Evolutionary conservation across 1,140 invertebrate species (phyloP).

Genomic region (Camponotus pennsylvanicus): DNA sequence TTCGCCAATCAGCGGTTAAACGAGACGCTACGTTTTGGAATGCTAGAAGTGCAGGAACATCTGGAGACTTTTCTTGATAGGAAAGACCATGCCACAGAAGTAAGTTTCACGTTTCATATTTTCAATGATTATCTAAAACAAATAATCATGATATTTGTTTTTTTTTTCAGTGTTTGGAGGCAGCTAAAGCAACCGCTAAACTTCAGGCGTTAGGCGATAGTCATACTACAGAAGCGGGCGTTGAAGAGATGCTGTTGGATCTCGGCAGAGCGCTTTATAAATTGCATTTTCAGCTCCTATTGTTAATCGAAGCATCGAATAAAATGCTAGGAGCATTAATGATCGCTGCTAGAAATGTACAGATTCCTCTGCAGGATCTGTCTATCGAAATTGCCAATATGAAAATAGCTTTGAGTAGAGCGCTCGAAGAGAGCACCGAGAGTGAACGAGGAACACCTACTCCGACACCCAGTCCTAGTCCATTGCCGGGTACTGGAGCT

Average conservation of each 20-base stretch:
- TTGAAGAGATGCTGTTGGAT: constrained; percentile 90
- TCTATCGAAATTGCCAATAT: constrained; percentile 87
- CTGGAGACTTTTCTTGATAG: constrained; percentile 97
- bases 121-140: not conserved
- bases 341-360: constrained; percentile 85
- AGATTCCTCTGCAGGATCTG: constrained; percentile 87
- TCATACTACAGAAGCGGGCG: constrained; percentile 85
- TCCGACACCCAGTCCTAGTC: constrained; percentile 86
- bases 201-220: constrained; percentile 90
- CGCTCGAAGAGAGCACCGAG: constrained; percentile 87
- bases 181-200: constrained; percentile 91
- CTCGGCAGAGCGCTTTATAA: constrained; percentile 95
- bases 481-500: constrained; percentile 80
- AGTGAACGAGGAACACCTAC: constrained; percentile 88
- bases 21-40: constrained; percentile 94
- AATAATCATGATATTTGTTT: not conserved
- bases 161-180: constrained; percentile 89
- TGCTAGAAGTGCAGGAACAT: constrained; percentile 98
- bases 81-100: constrained; percentile 96
- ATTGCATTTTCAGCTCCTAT: constrained; percentile 96
- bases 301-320: constrained; percentile 96
- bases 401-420: constrained; percentile 85
- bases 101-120: constrained; percentile 79
- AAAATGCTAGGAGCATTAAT: constrained; percentile 93
- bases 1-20: constrained; percentile 89